A percentile compares a stretch with the other conserved stretches of the same genome.
phyloP scores from a whole-genome alignment of 2,888 invertebrate genomes.

The Frankliniella fusca region DNA sequence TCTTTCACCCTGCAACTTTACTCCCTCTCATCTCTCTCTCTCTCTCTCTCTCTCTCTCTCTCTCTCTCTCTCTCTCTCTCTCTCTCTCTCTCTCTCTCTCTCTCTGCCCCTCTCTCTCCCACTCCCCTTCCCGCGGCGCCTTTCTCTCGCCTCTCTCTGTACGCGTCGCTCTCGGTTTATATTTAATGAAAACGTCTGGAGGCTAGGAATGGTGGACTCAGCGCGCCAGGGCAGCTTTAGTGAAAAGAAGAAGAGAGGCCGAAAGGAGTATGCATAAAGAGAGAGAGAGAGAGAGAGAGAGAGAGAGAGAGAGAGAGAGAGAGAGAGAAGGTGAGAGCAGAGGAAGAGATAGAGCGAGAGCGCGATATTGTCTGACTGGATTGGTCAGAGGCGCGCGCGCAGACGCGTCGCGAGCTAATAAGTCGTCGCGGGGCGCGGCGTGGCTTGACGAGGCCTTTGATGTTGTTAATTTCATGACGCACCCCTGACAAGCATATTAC shows the following conservation, averaged over 20 bases:
- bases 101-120: too few relatives aligned
- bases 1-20: too few relatives aligned
- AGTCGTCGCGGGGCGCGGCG: not conserved
- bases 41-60: too few relatives aligned
- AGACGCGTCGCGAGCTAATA: not conserved
- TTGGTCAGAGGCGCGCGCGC: not conserved
- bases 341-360: not conserved
- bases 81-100: not conserved
- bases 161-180: not conserved
- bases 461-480: not conserved
- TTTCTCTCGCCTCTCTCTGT: not conserved
- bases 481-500: not conserved
- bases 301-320: not conserved
- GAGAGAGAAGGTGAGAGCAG: not conserved
- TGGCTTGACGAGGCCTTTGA: not conserved
- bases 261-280: not conserved
- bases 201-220: not conserved
- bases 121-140: too few relatives aligned
- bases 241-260: not conserved
- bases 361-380: too few relatives aligned
- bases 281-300: constrained; percentile 1
- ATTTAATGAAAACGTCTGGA: not conserved
- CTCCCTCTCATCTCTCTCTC: too few relatives aligned
- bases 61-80: too few relatives aligned
- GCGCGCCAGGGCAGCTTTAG: not conserved